Conservation (phyloP, 2,888 invertebrate genomes). For the Halictus quadricinctus region DNA sequence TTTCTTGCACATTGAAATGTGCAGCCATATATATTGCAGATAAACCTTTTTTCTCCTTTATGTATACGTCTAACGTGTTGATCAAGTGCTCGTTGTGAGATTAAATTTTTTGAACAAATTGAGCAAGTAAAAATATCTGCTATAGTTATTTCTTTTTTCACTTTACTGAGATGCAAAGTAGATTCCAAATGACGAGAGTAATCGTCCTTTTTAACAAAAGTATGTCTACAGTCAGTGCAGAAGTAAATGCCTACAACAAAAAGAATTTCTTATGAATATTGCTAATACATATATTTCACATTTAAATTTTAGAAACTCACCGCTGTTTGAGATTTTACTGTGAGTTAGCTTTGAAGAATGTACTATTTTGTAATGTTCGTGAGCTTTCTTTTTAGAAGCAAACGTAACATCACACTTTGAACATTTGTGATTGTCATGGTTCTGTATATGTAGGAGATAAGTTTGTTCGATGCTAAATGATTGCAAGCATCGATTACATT, state of each 20-base stretch:
- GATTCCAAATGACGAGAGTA: conserved; percentile 72
- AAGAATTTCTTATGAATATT: conserved; percentile 24
- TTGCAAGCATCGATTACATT: conserved; percentile 76
- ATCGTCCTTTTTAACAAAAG: conserved; percentile 71
- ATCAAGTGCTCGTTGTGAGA: conserved; percentile 76
- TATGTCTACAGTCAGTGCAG: conserved; percentile 72
- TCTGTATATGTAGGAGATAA: conserved; percentile 77
- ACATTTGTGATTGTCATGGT: conserved; percentile 79
- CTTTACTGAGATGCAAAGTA: conserved; percentile 67
- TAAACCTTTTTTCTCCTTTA: conserved; percentile 73
- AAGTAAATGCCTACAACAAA: conserved; percentile 66
- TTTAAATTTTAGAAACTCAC: conserved; percentile 46
- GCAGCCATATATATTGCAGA: conserved; percentile 76
- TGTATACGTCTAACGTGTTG: conserved; percentile 78
- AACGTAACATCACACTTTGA: conserved; percentile 76
- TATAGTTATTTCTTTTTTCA: conserved; percentile 69
- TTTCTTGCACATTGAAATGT: conserved; percentile 76
- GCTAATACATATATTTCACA: neutral
- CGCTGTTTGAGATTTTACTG: conserved; percentile 55
- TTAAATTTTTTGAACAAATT: conserved; percentile 76
- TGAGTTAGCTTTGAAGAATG: conserved; percentile 63
- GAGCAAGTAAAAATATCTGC: conserved; percentile 74
- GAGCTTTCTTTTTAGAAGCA: conserved; percentile 75
- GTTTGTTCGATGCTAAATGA: conserved; percentile 77
- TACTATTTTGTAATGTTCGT: conserved; percentile 68